Percentiles rank a stretch among this genome's conserved stretches.
phyloP scores from a whole-genome alignment of 2,888 invertebrate genomes.

The Microctonus brassicae region DNA sequence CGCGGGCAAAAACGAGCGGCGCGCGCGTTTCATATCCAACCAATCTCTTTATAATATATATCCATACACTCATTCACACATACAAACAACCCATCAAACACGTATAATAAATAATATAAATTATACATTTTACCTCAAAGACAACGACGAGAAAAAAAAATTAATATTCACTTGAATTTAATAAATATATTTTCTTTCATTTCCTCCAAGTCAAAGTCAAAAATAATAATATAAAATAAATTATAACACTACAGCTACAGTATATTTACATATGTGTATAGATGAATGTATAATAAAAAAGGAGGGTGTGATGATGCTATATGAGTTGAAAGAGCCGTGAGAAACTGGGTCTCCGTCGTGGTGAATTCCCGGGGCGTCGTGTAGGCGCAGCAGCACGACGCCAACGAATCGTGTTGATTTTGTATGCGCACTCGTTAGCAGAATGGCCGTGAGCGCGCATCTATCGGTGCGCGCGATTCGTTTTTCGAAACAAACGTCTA shows the following conservation, averaged over 20 bases:
- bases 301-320: conserved; percentile 1
- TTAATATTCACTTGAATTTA: not conserved
- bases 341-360: conserved; percentile 49
- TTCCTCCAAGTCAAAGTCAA: too few species aligned
- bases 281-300: not conserved
- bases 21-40: conserved; percentile 9
- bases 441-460: conserved; percentile 48
- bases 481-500: conserved; percentile 13
- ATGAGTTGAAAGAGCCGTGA: conserved; percentile 30
- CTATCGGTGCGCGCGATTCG: conserved; percentile 18
- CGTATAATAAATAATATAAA: not conserved
- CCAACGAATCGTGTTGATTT: conserved; percentile 52
- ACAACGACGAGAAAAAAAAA: not conserved
- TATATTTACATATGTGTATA: too few species aligned
- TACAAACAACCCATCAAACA: not conserved
- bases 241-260: too few species aligned
- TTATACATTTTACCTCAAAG: not conserved
- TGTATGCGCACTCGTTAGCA: conserved; percentile 54
- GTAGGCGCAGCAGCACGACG: conserved; percentile 50
- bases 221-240: too few species aligned
- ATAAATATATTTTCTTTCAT: too few species aligned
- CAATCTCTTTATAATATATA: conserved; percentile 9
- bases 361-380: conserved; percentile 45
- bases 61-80: not conserved
- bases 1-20: conserved; percentile 53